Evolutionary conservation across 2,888 invertebrate species (phyloP), one percentile per base, ranked within the genome.

Genomic region (Lasioglossum vierecki): DNA sequence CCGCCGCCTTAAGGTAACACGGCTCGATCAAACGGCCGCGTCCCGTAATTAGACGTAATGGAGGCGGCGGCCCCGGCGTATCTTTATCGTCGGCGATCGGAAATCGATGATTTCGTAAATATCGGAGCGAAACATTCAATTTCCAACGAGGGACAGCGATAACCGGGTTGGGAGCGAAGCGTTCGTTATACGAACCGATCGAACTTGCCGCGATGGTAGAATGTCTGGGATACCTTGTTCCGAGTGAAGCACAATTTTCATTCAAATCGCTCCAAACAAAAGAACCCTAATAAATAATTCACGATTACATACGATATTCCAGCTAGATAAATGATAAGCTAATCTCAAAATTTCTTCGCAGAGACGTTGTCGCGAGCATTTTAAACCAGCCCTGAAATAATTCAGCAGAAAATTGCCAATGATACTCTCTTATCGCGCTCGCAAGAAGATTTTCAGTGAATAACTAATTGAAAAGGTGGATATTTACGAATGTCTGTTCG

Each of bases 1-100:
- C 87, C 89, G 78, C 86, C 86, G 71, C 86, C 77, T 87, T 87
- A 83, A 87, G 86, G 86, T 86, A 83, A 87, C 79, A 80, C 86
- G 71, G 53, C 44, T 63, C 76, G 80, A 80, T 78, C 83, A 79
- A 84, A 86, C 80, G 49, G 76, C 68, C 72, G 30, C 78, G 71
- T 44, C 63, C 41, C 76, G 73, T 86, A 86, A 86, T 86, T 86
- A 79, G 73, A 79, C 76, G 77, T 79, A 87, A 87, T 87, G 71
- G 71, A 18, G 72, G 71, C 79, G 79, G 30, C 63, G 63, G 60
- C 49, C 46, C n/a, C 60, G 75, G 26, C 70, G 49, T 15, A 15
- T 60, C 76, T 73, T 72, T 76, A 53, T 41, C 70, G 53, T 35
- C 71, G 30, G 13, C 76, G 66, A 85, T 77, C 82, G 79, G 79